Base-by-base conservation (phyloP, 2,888 invertebrate species). In the Apamea monoglypha region DNA sequence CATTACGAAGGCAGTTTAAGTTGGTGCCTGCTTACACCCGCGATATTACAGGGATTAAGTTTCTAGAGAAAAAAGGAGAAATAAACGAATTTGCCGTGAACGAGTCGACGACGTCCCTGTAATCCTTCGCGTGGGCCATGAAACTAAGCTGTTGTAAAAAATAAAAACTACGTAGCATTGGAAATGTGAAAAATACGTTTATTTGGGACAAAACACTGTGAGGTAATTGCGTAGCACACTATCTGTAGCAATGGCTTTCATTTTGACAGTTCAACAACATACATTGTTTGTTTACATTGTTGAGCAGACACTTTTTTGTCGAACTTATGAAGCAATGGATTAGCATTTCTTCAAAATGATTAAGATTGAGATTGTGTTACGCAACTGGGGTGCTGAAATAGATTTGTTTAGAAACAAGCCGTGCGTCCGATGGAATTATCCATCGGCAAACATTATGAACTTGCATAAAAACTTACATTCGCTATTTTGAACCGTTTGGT, bases 81-180 rank as follows among this genome's bases (percentile, higher is more conserved):
- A 92, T 93, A 92, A 94, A 93, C 90, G 93, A 93, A 92, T 94
- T 93, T 90, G 84, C 90, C 85, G 91, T 88, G 88, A 91, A 91
- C 85, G 90, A 89, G 90, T 86, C 87, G 90, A 88, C 90, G 88
- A 89, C 89, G 89, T 87, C 86, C 77, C 80, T 89, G 87, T 94
- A 94, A 94, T 93, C 94, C 90, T 83, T 71, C 36, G 66, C 72
- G 89, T 77, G 79, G 88, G 91, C 92, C 87, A 76, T 25, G 32
- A 85, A 71, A 82, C 68, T 81, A 67, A 29, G 5, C 69, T 66
- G 25, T 53, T 32, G 4, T 16, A 1, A 21, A 18, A 29, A 74
- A 32, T 3, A 36, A 71, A 73, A 47, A 18, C 18, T 56, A 16
- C 8, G 14, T 6, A 32, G 47, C 6, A 25, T 36, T 50, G 6